Evolutionary conservation across 2,888 invertebrate species (phyloP).

Genomic region (Lithodes maja): DNA sequence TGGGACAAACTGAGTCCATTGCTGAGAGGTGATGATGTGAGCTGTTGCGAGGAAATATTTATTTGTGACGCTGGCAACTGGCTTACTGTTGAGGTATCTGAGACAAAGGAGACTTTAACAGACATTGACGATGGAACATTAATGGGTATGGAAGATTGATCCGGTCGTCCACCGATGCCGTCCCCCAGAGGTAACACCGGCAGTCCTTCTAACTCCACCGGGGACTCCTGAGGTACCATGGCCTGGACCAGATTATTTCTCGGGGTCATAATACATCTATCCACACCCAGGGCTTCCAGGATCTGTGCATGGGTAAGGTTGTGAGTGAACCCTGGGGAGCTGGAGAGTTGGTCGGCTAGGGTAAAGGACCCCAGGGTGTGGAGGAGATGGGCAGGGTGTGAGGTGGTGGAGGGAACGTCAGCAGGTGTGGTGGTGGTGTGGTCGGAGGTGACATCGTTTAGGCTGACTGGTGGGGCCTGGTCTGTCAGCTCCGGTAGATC

Average conservation of each 20-base stretch:
- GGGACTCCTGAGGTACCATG: constrained; percentile 12
- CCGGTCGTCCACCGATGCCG: constrained; percentile 14
- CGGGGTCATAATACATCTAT: constrained; percentile 39
- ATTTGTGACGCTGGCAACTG: constrained; percentile 41
- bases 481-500: neutral
- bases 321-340: constrained; percentile 23
- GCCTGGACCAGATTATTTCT: constrained; percentile 37
- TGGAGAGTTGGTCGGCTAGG: constrained; percentile 28
- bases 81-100: neutral
- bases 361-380: constrained; percentile 49
- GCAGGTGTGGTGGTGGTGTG: constrained; percentile 12
- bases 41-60: constrained; percentile 16
- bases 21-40: constrained; percentile 15
- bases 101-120: constrained; percentile 6
- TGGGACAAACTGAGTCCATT: constrained; percentile 10
- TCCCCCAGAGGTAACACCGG: constrained; percentile 30
- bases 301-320: constrained; percentile 37
- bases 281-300: constrained; percentile 44
- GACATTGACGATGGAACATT: neutral
- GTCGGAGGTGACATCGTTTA: neutral
- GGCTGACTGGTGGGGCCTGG: neutral
- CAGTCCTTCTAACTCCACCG: constrained; percentile 40
- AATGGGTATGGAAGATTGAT: constrained; percentile 6
- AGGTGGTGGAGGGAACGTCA: constrained; percentile 28
- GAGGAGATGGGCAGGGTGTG: constrained; percentile 37